Evolutionary conservation across 2,113 vertebrate species (phyloP).

Genomic region (Etia nguti): DNA sequence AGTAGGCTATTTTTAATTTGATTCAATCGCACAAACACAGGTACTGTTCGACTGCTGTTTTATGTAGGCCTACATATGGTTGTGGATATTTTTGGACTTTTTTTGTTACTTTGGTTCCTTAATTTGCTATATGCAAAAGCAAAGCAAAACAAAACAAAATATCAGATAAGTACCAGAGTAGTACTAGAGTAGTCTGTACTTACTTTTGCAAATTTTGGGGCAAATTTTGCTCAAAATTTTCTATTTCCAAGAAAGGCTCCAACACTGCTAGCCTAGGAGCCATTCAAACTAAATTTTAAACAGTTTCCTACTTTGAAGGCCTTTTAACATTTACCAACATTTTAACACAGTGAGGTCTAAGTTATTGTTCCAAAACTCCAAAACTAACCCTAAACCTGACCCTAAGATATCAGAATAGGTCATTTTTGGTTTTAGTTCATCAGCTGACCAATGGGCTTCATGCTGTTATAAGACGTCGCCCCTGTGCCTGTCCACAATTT

Average conservation of each 20-base stretch:
- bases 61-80: background rate
- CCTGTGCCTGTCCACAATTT: background rate
- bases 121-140: too few species aligned
- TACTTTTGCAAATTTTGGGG: background rate
- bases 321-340: background rate
- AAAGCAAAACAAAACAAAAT: too few species aligned
- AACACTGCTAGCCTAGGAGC: background rate
- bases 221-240: background rate
- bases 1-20: background rate
- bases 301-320: background rate
- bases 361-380: background rate
- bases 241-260: background rate
- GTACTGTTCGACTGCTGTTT: background rate
- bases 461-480: accelerated
- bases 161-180: too few species aligned
- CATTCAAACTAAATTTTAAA: background rate
- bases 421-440: background rate
- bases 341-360: background rate
- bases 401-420: background rate
- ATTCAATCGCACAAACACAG: background rate
- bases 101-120: background rate
- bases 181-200: background rate
- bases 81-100: background rate
- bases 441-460: background rate
- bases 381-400: background rate